Conservation (phyloP, 2,113 vertebrate species). For the Leptobrachium leishanense region DNA sequence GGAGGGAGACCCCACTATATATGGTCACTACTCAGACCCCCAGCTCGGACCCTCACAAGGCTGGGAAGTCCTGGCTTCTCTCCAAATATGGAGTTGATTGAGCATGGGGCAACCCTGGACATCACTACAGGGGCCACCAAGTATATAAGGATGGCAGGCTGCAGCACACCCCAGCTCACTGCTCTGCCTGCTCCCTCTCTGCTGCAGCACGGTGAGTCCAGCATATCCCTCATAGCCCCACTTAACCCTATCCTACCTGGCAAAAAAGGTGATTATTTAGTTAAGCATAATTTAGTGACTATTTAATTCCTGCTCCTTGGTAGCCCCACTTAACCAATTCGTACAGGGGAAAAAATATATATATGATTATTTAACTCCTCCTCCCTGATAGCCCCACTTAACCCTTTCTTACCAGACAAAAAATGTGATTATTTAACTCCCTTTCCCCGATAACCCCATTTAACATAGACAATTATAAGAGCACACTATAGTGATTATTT, state of each 20-base stretch:
- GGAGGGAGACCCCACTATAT: slow-evolving; percentile 44
- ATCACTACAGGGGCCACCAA: slow-evolving; percentile 23
- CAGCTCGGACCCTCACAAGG: slow-evolving; percentile 44
- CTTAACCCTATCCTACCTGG: neutral
- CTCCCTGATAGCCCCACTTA: neutral
- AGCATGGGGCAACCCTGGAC: slow-evolving; percentile 36
- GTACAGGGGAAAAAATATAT: no score
- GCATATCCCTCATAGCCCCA: neutral
- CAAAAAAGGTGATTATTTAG: neutral
- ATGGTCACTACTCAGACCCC: slow-evolving; percentile 43
- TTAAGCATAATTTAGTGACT: no score
- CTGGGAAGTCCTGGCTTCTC: slow-evolving; percentile 40
- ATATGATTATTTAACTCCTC: no score
- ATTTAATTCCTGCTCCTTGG: no score
- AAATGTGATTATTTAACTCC: no score
- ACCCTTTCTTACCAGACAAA: neutral
- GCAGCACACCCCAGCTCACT: slow-evolving; percentile 21
- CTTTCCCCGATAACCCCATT: no score
- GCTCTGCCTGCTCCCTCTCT: slow-evolving; percentile 28
- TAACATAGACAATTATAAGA: no score
- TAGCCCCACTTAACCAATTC: no score
- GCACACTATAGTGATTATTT: no score
- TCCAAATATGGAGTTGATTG: slow-evolving; percentile 44
- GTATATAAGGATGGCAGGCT: slow-evolving; percentile 33
- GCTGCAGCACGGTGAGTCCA: slow-evolving; percentile 35